Evolutionary conservation across 2,888 invertebrate genomes (phyloP), one percentile per base, ranked within the genome.

Genomic region (Chymomyza amoena): DNA sequence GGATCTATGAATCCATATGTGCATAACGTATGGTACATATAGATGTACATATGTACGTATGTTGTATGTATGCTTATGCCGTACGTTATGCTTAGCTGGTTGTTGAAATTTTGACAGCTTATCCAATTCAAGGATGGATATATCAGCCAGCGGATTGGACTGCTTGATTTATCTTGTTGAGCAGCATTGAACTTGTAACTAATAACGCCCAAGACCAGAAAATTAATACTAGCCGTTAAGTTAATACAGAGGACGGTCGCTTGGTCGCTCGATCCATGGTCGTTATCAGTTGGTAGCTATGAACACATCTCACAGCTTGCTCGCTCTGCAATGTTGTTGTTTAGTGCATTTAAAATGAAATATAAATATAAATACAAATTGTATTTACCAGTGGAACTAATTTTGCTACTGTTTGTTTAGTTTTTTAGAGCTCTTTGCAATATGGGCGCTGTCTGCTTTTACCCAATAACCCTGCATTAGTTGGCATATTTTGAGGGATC

Each of bases 381-480:
- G 16, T 50, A 45, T 61, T 25, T 50, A 20, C 45, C 20, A 13
- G 18, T 20, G 32, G 15, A 13, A 18, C 52, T 66, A 45, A 51
- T 72, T 72, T 66, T 39, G 68, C 15, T 63, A 18, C 28, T 28
- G 10, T 39, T 67, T 59, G n/a, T 59, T 59, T 20, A 51, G 32
- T 61, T 64, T 72, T 54, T 54, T 6, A 45, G 39, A 2, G 36
- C 36, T 45, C 13, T 45, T 45, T 45, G 75, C 72, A 50, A 64
- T 68, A 51, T 45, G 56, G 66, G 36, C 7, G 36, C 61, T 56
- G 20, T 60, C 25, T 45, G 66, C 68, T 79, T 77, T 78, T 78
- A 66, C 76, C 61, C 76, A 77, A 77, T 76, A 70, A 63, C 36
- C 36, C 20, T 76, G 76, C 79, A 78, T 78, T 79, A 79, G 79